A percentile compares a stretch with the other conserved stretches of the same genome.
Conservation (phyloP, 2,888 invertebrate species). For the Agrochola macilenta region DNA sequence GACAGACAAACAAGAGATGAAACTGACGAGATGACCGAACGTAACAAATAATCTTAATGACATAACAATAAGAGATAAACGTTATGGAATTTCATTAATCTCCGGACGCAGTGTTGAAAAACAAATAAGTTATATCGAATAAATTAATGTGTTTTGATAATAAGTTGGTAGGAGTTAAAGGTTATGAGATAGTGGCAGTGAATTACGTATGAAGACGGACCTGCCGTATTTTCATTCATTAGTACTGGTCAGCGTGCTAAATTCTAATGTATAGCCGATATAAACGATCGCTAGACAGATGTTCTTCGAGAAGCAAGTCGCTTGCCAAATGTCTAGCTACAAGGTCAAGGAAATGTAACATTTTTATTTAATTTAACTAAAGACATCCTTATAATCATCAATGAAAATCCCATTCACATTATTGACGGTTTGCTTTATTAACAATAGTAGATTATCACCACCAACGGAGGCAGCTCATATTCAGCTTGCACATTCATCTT, state of each 20-base stretch:
- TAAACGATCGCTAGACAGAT: constrained; percentile 18
- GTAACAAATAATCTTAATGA: constrained; percentile 62
- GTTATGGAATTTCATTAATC: constrained; percentile 68
- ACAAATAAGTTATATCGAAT: constrained; percentile 72
- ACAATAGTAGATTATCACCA: constrained; percentile 3
- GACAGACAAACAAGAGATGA: constrained; percentile 26
- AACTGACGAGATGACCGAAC: constrained; percentile 28
- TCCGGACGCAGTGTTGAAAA: constrained; percentile 63
- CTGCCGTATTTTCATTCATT: constrained; percentile 73
- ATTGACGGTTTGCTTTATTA: not conserved
- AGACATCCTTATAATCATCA: constrained; percentile 10
- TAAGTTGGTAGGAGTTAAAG: constrained; percentile 76
- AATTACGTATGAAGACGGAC: constrained; percentile 67
- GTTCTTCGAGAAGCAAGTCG: constrained; percentile 18
- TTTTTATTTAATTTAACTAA: constrained; percentile 17
- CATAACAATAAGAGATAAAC: constrained; percentile 62
- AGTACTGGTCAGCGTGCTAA: constrained; percentile 40
- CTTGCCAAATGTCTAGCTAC: constrained; percentile 32
- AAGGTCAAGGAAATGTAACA: constrained; percentile 30
- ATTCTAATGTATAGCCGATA: constrained; percentile 30
- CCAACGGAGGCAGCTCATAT: not conserved
- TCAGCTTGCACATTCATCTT: constrained; percentile 9
- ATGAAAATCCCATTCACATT: constrained; percentile 1
- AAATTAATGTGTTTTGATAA: constrained; percentile 81
- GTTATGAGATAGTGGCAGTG: constrained; percentile 75